These are phyloP conservation scores for Esox niger DNA, from an alignment of 2,113 vertebrate species.

Conservation along the genomic window DNA sequence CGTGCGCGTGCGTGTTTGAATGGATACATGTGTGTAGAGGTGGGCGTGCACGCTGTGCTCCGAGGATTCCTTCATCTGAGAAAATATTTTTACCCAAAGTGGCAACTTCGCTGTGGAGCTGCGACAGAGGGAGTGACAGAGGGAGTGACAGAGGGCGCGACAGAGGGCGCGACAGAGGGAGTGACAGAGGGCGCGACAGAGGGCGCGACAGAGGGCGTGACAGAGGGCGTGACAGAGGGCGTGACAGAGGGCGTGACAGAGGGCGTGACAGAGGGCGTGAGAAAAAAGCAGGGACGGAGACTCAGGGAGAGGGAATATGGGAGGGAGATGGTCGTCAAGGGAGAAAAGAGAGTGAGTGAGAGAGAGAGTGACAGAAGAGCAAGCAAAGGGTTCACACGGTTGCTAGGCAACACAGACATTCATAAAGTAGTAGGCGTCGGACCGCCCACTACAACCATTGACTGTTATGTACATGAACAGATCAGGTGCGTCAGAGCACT, in stretches of 20 bases:
- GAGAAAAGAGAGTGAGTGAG: conserved; percentile 3
- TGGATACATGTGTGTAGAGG: conserved; percentile 24
- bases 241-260: conserved; percentile 28
- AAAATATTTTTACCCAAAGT: no score
- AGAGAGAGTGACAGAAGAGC: conserved; percentile 12
- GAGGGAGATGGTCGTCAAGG: conserved; percentile 8
- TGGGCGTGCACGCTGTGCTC: no score
- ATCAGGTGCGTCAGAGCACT: conserved; percentile 55
- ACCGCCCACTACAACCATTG: conserved; percentile 59
- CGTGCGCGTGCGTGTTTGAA: background rate
- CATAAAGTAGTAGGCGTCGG: conserved; percentile 61
- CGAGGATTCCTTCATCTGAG: no score
- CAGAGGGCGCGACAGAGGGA: conserved; percentile 22
- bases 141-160: conserved; percentile 25
- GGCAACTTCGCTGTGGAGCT: conserved; percentile 8
- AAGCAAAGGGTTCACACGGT: conserved; percentile 41
- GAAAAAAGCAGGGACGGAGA: no score
- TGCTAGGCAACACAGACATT: conserved; percentile 72
- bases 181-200: no score
- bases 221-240: conserved; percentile 23
- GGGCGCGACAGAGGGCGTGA: no score
- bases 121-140: conserved; percentile 9
- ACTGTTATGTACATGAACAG: conserved; percentile 50
- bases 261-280: conserved; percentile 25
- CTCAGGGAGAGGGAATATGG: background rate